phyloP scores from a whole-genome alignment of 2,113 vertebrate species.

The Laticauda laticaudata region DNA sequence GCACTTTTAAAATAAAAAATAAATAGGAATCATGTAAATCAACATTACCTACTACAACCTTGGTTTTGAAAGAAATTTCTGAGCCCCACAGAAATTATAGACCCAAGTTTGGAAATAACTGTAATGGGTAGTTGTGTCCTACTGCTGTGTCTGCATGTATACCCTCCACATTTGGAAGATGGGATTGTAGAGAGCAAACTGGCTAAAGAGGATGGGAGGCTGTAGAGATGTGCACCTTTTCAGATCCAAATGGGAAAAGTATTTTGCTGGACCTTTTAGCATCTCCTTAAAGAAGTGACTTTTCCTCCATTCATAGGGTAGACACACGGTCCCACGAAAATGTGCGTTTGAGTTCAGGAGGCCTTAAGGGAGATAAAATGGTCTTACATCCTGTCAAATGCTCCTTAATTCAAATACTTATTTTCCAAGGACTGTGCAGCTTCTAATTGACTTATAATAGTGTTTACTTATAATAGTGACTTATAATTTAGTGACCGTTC shows the following conservation, averaged over 20 bases:
- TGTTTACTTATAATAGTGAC: neutral
- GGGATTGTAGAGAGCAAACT: neutral
- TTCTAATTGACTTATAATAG: neutral
- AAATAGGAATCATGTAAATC: neutral
- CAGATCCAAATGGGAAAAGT: neutral
- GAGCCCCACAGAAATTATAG: neutral
- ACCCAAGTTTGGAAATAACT: neutral
- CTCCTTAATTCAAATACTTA: neutral
- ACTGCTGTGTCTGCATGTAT: neutral
- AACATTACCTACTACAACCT: neutral
- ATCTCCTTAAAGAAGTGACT: neutral
- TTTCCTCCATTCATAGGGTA: neutral
- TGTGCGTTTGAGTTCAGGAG: neutral
- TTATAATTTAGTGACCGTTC: neutral
- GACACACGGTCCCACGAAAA: neutral
- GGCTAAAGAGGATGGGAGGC: neutral
- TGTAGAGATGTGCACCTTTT: neutral
- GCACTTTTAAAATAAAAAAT: neutral
- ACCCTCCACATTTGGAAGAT: neutral
- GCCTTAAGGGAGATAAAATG: neutral
- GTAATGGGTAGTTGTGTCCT: neutral
- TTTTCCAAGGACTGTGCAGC: neutral
- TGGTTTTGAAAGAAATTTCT: neutral
- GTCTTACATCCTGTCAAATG: neutral
- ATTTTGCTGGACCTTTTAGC: neutral